Conservation (phyloP, 2,113 vertebrate species). For the Corydoras maculifer region DNA sequence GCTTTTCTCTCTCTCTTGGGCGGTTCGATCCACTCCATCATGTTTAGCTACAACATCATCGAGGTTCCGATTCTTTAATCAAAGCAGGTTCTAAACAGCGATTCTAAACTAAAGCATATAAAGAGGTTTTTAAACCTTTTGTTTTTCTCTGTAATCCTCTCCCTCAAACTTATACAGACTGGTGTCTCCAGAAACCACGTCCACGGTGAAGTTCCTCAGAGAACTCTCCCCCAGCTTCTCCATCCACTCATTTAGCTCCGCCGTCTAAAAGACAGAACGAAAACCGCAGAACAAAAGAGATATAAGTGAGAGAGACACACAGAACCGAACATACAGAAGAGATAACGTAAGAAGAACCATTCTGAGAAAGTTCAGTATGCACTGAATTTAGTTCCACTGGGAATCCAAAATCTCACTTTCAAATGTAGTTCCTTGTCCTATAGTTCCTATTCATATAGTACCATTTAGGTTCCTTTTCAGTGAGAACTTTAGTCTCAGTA, state of each 20-base stretch:
- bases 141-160: slow-evolving; percentile 86
- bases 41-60: slow-evolving; percentile 65
- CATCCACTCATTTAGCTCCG: slow-evolving; percentile 83
- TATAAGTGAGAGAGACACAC: not conserved
- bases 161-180: slow-evolving; percentile 89
- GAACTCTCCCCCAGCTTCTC: slow-evolving; percentile 82
- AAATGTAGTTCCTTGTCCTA: too few relatives aligned
- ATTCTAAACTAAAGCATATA: too few relatives aligned
- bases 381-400: too few relatives aligned
- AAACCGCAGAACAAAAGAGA: not conserved
- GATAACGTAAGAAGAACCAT: too few relatives aligned
- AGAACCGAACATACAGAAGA: not conserved
- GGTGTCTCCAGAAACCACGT: slow-evolving; percentile 75
- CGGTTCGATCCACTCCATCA: slow-evolving; percentile 87
- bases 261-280: slow-evolving; percentile 61
- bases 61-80: not conserved
- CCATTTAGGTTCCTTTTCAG: too few relatives aligned
- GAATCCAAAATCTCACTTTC: too few relatives aligned
- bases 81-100: too few relatives aligned
- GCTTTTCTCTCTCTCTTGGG: slow-evolving; percentile 86
- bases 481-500: not conserved
- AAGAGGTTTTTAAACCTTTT: slow-evolving; percentile 67
- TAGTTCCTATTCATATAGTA: too few relatives aligned
- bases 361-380: too few relatives aligned
- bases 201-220: slow-evolving; percentile 81